Conservation (phyloP, 2,113 vertebrate species). For the Siphamia tubifer region DNA sequence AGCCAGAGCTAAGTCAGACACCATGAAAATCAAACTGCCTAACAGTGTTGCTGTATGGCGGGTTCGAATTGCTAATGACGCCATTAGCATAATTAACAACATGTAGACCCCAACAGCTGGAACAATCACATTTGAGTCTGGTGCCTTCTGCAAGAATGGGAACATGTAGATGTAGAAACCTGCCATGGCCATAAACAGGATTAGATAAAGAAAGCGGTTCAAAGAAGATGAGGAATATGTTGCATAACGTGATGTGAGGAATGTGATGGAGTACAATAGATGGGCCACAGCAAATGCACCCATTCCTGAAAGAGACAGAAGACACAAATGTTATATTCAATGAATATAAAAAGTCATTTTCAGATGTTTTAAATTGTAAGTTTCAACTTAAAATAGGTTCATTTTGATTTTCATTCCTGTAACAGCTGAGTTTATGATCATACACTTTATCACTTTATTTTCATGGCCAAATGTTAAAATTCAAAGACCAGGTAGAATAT, state of each 20-base stretch:
- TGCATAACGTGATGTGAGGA: conserved; percentile 72
- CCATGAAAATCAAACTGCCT: conserved; percentile 77
- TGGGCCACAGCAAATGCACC: conserved; percentile 81
- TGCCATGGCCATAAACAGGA: conserved; percentile 2
- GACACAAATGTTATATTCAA: too few species aligned
- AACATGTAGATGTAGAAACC: conserved; percentile 55
- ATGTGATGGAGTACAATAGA: conserved; percentile 76
- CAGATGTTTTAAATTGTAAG: background rate
- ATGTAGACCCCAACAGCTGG: conserved; percentile 72
- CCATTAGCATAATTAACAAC: conserved; percentile 70
- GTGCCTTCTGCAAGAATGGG: conserved; percentile 60
- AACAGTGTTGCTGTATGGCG: conserved; percentile 3
- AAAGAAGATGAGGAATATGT: conserved; percentile 33
- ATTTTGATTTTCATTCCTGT: background rate
- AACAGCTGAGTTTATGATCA: too few species aligned
- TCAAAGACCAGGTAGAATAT: too few species aligned
- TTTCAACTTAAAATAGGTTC: background rate
- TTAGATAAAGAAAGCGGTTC: conserved; percentile 42
- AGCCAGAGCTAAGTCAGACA: conserved; percentile 80
- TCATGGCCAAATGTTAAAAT: too few species aligned
- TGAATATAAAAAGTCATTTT: background rate
- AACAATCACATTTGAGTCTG: conserved; percentile 47
- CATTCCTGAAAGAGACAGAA: conserved; percentile 82
- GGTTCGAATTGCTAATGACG: conserved; percentile 66
- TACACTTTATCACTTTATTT: too few species aligned